Percentiles rank a stretch among this genome's conserved stretches.
Conservation (phyloP, 2,888 invertebrate species). For the Callyntrura guangdongensis region DNA sequence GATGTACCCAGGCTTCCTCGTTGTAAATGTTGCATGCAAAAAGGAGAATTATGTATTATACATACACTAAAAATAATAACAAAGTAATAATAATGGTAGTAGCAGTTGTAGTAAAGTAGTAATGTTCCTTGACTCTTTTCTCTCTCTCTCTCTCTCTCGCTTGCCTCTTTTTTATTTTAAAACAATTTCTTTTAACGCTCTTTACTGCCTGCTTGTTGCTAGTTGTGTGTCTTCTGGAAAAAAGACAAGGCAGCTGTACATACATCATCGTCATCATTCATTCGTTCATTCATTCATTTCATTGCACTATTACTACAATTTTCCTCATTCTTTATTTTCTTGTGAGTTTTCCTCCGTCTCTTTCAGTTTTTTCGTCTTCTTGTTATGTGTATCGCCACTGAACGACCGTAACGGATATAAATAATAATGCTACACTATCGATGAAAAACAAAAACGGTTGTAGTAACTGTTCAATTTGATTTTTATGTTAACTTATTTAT, state of each 20-base stretch:
- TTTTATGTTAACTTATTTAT: conserved; percentile 22
- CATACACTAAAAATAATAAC: conserved; percentile 21
- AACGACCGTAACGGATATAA: conserved; percentile 14
- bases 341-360: conserved; percentile 29
- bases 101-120: neutral
- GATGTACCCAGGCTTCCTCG: conserved; percentile 11
- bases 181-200: conserved; percentile 58
- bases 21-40: conserved; percentile 71
- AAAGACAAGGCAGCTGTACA: conserved; percentile 78
- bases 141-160: no score
- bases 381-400: conserved; percentile 28
- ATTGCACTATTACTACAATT: conserved; percentile 42
- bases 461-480: conserved; percentile 3
- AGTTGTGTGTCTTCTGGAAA: conserved; percentile 63
- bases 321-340: conserved; percentile 43
- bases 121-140: conserved; percentile 33
- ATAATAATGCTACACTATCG: conserved; percentile 8
- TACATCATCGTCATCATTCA: conserved; percentile 74
- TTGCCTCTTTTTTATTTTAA: conserved; percentile 46
- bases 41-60: conserved; percentile 58
- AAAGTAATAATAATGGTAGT: conserved; percentile 42
- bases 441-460: conserved; percentile 45
- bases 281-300: conserved; percentile 61
- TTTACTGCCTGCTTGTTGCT: neutral
- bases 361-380: neutral